Evolutionary conservation across 2,113 vertebrate species (phyloP).

Genomic region (Terrapene triunguis): DNA sequence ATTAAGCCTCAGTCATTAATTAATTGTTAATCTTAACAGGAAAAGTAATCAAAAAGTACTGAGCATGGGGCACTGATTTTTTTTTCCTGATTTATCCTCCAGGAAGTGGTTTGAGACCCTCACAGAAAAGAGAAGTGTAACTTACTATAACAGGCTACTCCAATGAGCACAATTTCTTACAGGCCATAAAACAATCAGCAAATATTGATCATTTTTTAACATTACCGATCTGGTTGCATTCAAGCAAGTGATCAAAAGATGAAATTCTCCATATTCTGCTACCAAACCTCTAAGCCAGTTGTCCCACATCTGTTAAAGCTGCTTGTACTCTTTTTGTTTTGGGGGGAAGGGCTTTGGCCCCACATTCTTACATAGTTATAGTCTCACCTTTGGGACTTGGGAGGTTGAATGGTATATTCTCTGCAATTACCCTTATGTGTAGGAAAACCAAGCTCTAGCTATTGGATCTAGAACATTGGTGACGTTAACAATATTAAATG

Average conservation of each 20-base stretch:
- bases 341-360: constrained; percentile 8
- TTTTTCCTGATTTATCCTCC: background rate
- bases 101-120: background rate
- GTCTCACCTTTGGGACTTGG: background rate
- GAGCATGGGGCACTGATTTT: background rate
- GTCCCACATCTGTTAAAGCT: constrained; percentile 38
- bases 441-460: background rate
- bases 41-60: background rate
- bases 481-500: background rate
- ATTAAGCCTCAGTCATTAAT: background rate
- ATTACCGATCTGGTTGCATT: background rate
- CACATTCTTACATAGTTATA: background rate
- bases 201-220: background rate
- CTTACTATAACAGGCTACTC: background rate
- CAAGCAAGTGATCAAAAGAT: background rate
- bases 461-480: background rate
- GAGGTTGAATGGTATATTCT: background rate
- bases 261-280: background rate
- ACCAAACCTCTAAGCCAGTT: constrained; percentile 24
- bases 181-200: background rate
- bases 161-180: background rate
- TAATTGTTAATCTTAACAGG: background rate
- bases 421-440: background rate
- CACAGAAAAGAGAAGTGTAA: background rate
- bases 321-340: background rate